Evolutionary conservation across 1,140 invertebrate genomes (phyloP).

Genomic region (Achroia grisella): DNA sequence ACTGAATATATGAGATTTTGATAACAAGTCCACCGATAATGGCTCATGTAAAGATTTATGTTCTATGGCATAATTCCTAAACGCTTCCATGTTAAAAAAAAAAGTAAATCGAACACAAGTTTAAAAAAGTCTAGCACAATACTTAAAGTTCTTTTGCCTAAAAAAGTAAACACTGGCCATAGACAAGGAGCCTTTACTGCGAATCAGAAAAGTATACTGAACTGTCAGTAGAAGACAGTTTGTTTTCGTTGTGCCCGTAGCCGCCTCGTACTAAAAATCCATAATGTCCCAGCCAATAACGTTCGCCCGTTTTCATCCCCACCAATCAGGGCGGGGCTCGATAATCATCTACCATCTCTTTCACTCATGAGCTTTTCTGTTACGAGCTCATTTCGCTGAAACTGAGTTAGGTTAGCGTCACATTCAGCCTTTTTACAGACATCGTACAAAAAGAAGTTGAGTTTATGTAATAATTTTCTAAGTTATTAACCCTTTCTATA

Average conservation of each 20-base stretch:
- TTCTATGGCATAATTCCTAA: constrained; percentile 27
- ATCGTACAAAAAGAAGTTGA: too few relatives aligned
- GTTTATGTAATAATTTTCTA: too few relatives aligned
- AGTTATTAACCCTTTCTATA: too few relatives aligned
- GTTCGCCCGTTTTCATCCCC: constrained; percentile 34
- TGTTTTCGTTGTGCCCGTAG: constrained; percentile 23
- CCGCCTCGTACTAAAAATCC: constrained; percentile 57
- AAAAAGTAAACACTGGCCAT: constrained; percentile 22
- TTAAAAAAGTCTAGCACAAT: constrained; percentile 3
- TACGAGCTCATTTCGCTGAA: constrained; percentile 23
- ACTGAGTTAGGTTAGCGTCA: constrained; percentile 27
- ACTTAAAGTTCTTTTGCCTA: constrained; percentile 4
- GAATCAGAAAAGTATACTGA: constrained; percentile 49
- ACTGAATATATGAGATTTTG: constrained; percentile 29
- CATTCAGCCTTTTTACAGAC: constrained; percentile 12
- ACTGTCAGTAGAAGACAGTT: constrained; percentile 41
- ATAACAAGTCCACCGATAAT: constrained; percentile 36
- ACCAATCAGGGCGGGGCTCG: constrained; percentile 46
- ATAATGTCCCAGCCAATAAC: constrained; percentile 62
- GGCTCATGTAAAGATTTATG: constrained; percentile 26
- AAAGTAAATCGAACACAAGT: constrained; percentile 8
- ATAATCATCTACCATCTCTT: constrained; percentile 37
- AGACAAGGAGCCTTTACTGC: constrained; percentile 11
- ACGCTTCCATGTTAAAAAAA: constrained; percentile 30
- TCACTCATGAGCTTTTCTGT: constrained; percentile 45